Evolutionary conservation across 1,140 invertebrate genomes (phyloP).

Genomic region (Drosophila ananassae): DNA sequence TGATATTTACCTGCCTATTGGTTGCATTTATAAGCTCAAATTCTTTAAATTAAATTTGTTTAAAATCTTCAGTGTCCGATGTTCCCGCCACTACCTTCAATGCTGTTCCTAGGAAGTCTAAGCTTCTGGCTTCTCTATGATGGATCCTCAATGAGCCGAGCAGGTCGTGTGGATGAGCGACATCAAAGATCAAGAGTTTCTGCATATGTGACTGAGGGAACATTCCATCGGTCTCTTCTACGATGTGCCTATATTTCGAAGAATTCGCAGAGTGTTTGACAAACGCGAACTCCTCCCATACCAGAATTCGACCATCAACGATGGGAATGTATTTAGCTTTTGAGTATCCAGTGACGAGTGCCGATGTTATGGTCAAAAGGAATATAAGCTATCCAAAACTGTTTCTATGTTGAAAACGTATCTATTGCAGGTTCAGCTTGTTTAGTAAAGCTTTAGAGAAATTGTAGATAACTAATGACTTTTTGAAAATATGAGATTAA

Average conservation of each 20-base stretch:
- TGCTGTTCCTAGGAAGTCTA: background rate
- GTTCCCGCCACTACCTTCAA: no score
- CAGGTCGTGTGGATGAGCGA: background rate
- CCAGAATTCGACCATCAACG: conserved; percentile 4
- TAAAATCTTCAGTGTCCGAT: no score
- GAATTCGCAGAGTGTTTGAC: conserved; percentile 20
- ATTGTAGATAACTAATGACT: no score
- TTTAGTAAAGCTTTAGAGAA: no score
- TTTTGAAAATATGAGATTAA: no score
- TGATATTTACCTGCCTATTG: no score
- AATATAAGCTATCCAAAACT: no score
- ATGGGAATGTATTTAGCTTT: conserved; percentile 10
- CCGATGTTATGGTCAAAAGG: background rate
- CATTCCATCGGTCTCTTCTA: conserved; percentile 1
- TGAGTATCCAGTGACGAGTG: conserved; percentile 2
- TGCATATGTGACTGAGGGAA: background rate
- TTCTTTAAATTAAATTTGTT: no score
- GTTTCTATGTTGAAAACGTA: no score
- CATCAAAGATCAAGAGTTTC: background rate
- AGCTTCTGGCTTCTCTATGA: background rate
- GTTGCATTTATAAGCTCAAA: background rate
- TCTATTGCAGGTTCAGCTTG: no score
- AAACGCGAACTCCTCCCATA: conserved; percentile 6
- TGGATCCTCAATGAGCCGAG: background rate
- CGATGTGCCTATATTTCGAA: conserved; percentile 4